Base-by-base conservation (phyloP, 2,113 vertebrate species). In the Dicaeum eximium region DNA sequence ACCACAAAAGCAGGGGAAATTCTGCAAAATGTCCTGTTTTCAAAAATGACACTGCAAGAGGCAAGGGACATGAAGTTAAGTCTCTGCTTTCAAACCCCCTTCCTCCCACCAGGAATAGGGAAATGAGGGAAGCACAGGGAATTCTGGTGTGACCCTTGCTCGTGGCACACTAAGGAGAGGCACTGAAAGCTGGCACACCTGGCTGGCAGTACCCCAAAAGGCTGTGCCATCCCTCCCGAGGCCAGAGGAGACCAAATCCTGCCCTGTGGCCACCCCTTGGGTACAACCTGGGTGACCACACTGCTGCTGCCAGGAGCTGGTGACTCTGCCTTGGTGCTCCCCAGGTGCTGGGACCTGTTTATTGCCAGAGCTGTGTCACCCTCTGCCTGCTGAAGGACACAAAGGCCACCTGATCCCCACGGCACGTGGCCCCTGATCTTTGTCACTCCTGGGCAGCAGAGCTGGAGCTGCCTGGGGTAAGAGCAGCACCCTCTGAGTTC, bases 221-320 rank as follows among this genome's bases (percentile, higher is more conserved):
- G 44, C 35, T 40, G 54, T 31, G 42, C 23, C 53, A n/a, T 24
- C 38, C 28, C 22, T 71, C 30, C 44, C 28, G 72, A 35, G 31
- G 35, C 57, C 62, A 57, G 24, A 42, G 31, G 71, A 65, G 56
- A 66, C 10, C 16, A 70, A 24, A 30, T 22, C 12, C 66, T 27
- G 16, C n/a, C 37, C 28, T 15, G n/a, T 13, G 44, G 4, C 38
- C 37, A 7, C 6, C 31, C 31, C 27, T 30, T 7, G 40, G 80
- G 7, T 8, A 3, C 53, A 45, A 2, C 11, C n/a, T 7, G 31
- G 12, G 24, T 9, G 8, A 5, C 17, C 1, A 1, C n/a, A 8
- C 30, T 56, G 60, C 84, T 48, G 27, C n/a, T 42, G 51, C 47
- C 7, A 0, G 7, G 9, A 3, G 0, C 0, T 18, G 45, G 7